Evolutionary conservation across 2,113 vertebrate species (phyloP), one percentile per base, ranked within the genome.

Genomic region (Phalacrocorax pelagicus): DNA sequence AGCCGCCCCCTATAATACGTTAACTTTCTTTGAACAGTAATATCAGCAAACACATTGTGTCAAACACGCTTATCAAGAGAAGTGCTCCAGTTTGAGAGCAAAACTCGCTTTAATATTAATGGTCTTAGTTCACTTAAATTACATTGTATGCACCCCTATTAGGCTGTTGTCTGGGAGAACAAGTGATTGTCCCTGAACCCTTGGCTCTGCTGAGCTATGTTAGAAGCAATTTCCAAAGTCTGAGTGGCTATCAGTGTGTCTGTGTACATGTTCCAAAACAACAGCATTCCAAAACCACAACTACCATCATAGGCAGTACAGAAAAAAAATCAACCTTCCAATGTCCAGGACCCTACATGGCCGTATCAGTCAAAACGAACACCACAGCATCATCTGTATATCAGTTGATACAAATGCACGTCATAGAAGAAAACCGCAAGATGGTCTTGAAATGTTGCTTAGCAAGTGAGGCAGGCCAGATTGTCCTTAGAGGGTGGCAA

Each of bases 401-500:
- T 81, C n/a, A 4, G 14, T n/a, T 61, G 42, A 29, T 89, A 27
- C 12, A 83, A 61, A 52, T 13, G 24, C 34, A 44, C 2, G 0
- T 78, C 16, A 19, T 23, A 16, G 23, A 86, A 46, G 12, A 13
- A 66, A 73, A 30, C 22, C 13, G 2, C 44, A 32, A 78, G 42
- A 15, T 10, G 5, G 15, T 73, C 46, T 83, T 61, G 59, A 81
- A 73, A 65, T 24, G 26, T 2, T 57, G 17, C 21, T 86, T 26
- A 34, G 57, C 49, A 36, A 24, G 34, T 18, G 15, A 63, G 30
- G 65, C 38, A 32, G 71, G 6, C 47, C 88, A 49, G 42, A 32
- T 83, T 83, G 12, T 54, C 46, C 79, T 30, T 52, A 72, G 49
- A 15, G 12, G 10, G 2, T 0, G 0, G 27, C 15, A 20, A 20